A percentile compares a stretch with the other conserved stretches of the same genome.
Evolutionary conservation across 2,888 invertebrate genomes (phyloP).

Genomic region (Heterodera filipjevi): DNA sequence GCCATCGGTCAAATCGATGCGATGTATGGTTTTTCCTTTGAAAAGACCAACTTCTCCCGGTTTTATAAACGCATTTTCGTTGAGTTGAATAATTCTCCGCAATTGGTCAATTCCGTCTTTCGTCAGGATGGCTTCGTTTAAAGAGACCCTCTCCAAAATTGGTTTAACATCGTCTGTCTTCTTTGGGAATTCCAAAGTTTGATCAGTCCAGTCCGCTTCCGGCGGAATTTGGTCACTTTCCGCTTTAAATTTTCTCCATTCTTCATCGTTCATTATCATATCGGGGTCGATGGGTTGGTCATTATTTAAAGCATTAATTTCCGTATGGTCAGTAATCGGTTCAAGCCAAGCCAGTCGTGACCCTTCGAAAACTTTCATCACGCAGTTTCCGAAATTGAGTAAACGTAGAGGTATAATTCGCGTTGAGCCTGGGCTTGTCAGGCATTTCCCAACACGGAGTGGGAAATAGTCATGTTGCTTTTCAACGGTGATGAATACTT

Average conservation of each 20-base stretch:
- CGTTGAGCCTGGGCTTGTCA: background rate
- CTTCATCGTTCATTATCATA: background rate
- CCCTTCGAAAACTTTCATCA: background rate
- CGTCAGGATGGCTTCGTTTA: background rate
- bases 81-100: background rate
- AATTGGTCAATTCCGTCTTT: background rate
- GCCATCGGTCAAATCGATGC: conserved; percentile 10
- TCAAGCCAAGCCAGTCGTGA: conserved; percentile 17
- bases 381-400: conserved; percentile 11
- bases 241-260: background rate
- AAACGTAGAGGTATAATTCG: conserved; percentile 7
- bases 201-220: background rate
- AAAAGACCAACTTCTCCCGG: conserved; percentile 1
- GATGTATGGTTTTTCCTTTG: conserved; percentile 16
- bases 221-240: conserved; percentile 12
- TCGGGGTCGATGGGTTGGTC: background rate
- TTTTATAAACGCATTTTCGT: conserved; percentile 7
- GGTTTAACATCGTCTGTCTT: background rate
- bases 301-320: background rate
- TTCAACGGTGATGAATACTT: background rate
- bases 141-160: background rate
- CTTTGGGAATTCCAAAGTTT: background rate
- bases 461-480: conserved; percentile 12
- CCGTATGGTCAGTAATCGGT: too few relatives aligned
- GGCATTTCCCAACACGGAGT: conserved; percentile 8